A percentile compares a stretch with the other conserved stretches of the same genome.
These are phyloP conservation scores for Oeneis ivallda DNA, from an alignment of 2,888 invertebrate genomes.

Conservation along the genomic window DNA sequence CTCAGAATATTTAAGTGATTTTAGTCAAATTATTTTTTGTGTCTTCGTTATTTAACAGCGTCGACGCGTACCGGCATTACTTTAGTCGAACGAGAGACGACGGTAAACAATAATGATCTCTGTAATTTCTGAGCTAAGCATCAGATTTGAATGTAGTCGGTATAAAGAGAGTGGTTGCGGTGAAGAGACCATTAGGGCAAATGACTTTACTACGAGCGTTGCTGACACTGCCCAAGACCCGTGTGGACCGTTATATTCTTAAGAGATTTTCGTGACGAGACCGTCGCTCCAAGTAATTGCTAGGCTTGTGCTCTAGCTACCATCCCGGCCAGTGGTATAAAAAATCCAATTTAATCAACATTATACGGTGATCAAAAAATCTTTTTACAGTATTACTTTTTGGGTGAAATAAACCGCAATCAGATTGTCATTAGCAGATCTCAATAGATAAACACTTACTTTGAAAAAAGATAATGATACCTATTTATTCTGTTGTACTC, in stretches of 20 bases:
- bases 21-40: constrained; percentile 26
- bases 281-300: constrained; percentile 54
- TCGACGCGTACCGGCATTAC: constrained; percentile 31
- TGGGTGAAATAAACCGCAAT: not conserved
- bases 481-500: no score
- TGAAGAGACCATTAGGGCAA: constrained; percentile 63
- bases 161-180: constrained; percentile 45
- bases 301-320: constrained; percentile 42
- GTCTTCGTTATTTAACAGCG: constrained; percentile 31
- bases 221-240: constrained; percentile 58
- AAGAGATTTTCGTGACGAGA: constrained; percentile 66
- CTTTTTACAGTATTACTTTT: constrained; percentile 13
- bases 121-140: constrained; percentile 35
- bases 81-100: constrained; percentile 28
- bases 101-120: constrained; percentile 31
- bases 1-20: constrained; percentile 24
- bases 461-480: not conserved
- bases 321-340: constrained; percentile 38
- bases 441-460: constrained; percentile 4
- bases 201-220: constrained; percentile 57
- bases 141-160: constrained; percentile 36
- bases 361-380: constrained; percentile 15
- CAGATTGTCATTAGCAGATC: not conserved
- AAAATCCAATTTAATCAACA: constrained; percentile 24
- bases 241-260: constrained; percentile 55